Base-by-base conservation (phyloP, 2,888 invertebrate genomes). In the Cataglyphis cursor region DNA sequence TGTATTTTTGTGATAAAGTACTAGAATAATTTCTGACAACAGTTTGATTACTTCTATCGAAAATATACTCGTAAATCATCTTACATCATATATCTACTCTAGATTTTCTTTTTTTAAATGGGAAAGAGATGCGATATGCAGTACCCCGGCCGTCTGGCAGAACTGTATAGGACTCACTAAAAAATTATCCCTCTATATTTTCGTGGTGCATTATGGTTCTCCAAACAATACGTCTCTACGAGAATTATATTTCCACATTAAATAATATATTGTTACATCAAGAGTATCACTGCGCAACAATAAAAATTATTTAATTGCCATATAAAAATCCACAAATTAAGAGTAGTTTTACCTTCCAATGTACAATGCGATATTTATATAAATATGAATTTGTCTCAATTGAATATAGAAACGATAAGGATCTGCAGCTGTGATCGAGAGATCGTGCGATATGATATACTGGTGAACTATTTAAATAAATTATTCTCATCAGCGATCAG, bases 1-100 rank as follows among this genome's bases (percentile, higher is more conserved):
- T 18, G 10, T 28, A 38, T 41, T 21, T 62, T 62, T 62, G 31
- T 62, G 64, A 75, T 64, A 75, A 75, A 65, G 64, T 38, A 38
- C 48, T 75, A 10, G 48, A 64, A 48, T 44, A 64, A 48, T 54
- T 10, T 54, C n/a, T 51, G n/a, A 18, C 9, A 66, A 28, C 65
- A 65, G 54, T 76, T 66, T 21, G 38, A 66, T 66, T 41, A 76
- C 66, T 28, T 51, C 6, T 6, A 38, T 31, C n/a, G 38, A 66
- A 54, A 66, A 66, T 21, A 41, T 57, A 3, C 28, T 41, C 28
- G 28, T 54, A 41, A 66, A 54, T 41, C 35, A 54, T 41, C 41
- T 41, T 15, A 28, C 41, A 28, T 28, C 48, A 31, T 66, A 76
- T 64, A 75, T 75, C 48, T 44, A 74, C 28, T 5, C 15, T 57